These are phyloP conservation scores for Cichladusa arquata DNA, from an alignment of 2,113 vertebrate genomes.

Conservation along the genomic window DNA sequence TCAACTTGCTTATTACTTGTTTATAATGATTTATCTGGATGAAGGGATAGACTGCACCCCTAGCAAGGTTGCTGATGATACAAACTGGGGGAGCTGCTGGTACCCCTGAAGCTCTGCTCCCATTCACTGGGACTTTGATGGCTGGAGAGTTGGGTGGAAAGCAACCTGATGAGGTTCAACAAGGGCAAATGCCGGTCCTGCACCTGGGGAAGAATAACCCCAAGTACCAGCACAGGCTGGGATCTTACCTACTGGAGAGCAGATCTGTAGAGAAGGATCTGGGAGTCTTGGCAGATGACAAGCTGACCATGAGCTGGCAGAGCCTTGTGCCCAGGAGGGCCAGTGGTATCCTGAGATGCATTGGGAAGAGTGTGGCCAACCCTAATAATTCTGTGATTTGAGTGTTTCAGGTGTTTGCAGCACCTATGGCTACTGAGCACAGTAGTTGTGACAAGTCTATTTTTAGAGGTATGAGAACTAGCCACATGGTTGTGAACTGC, in stretches of 20 bases:
- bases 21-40: neutral
- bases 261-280: neutral
- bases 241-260: neutral
- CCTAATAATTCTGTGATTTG: neutral
- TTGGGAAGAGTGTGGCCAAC: neutral
- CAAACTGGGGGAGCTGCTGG: neutral
- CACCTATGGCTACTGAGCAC: neutral
- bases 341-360: accelerated
- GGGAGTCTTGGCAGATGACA: neutral
- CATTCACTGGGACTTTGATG: neutral
- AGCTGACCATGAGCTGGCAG: neutral
- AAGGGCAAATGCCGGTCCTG: neutral
- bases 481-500: neutral
- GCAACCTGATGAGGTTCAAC: neutral
- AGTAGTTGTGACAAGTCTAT: neutral
- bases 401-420: neutral
- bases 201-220: neutral
- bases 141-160: neutral
- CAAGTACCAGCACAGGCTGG: neutral
- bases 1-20: neutral
- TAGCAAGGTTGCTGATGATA: neutral
- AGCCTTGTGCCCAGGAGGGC: neutral
- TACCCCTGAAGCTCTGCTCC: neutral
- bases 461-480: neutral
- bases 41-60: neutral